Conservation (phyloP, 1,140 invertebrate species). For the Zaprionus vittiger region DNA sequence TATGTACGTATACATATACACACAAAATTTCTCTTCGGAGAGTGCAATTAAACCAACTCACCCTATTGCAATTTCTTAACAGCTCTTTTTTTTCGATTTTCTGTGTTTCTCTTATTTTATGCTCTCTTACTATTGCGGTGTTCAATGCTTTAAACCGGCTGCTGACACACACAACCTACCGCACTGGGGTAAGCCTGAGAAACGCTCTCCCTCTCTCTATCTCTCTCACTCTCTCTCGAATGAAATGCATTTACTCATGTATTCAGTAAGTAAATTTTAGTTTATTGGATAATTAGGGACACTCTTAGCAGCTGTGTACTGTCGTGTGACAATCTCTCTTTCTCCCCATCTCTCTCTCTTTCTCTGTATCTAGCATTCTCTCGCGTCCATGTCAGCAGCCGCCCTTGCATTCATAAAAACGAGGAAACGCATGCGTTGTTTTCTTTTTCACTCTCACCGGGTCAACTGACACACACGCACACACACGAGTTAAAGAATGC, state of each 20-base stretch:
- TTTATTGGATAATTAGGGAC: not conserved
- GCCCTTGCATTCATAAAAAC: slow-evolving; percentile 9
- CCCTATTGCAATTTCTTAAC: not conserved
- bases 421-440: slow-evolving; percentile 35
- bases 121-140: not conserved
- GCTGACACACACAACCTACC: not conserved
- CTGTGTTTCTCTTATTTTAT: not conserved
- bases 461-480: not conserved
- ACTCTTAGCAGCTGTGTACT: not conserved
- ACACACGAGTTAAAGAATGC: not conserved
- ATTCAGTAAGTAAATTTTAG: not conserved
- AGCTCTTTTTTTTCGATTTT: not conserved
- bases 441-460: slow-evolving; percentile 9
- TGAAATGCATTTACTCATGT: not conserved
- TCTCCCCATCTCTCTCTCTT: not conserved
- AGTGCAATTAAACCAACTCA: not conserved
- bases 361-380: not conserved
- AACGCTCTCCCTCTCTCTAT: not conserved
- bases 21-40: not conserved
- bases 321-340: not conserved
- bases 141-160: not conserved
- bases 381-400: slow-evolving; percentile 6
- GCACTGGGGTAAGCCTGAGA: not conserved
- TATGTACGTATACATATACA: not conserved
- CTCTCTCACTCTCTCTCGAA: not conserved